Evolutionary conservation across 2,113 vertebrate genomes (phyloP).

Genomic region (Oryzias javanicus): DNA sequence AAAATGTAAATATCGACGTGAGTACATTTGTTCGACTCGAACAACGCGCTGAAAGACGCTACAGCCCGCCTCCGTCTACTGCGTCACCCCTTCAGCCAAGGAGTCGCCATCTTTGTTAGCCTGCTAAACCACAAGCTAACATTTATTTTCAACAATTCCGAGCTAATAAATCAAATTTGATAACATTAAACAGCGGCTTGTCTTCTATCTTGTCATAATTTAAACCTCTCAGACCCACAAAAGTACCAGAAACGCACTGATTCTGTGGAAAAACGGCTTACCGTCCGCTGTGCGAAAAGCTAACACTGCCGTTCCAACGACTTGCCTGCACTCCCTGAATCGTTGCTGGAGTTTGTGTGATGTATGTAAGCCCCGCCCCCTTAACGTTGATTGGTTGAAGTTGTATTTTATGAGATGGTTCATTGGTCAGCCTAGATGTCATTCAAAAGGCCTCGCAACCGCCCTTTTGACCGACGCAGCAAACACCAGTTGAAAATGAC

Average conservation of each 20-base stretch:
- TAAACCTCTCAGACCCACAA: background rate
- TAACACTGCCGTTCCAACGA: conserved; percentile 4
- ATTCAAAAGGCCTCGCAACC: background rate
- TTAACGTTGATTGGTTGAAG: conserved; percentile 43
- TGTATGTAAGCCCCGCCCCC: conserved; percentile 29
- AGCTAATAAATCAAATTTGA: accelerated
- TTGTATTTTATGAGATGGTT: accelerated
- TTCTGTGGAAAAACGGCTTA: conserved; percentile 2
- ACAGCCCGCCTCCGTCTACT: conserved; percentile 56
- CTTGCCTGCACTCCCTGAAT: conserved; percentile 13
- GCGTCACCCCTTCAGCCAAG: conserved; percentile 47
- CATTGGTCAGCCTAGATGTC: conserved; percentile 19
- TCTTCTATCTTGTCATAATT: accelerated
- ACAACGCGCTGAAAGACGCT: conserved; percentile 30
- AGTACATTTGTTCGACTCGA: background rate
- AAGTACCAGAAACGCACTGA: accelerated
- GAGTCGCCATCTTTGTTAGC: conserved; percentile 67
- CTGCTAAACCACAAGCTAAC: conserved; percentile 34
- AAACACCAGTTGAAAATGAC: background rate
- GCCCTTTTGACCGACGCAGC: background rate
- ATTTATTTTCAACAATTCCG: background rate
- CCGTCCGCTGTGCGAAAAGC: conserved; percentile 4
- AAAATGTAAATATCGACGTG: no score
- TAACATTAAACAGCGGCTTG: accelerated
- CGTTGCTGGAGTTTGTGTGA: no score